These are phyloP conservation scores for Caranx melampygus DNA, from an alignment of 2,113 vertebrate genomes.

Conservation along the genomic window DNA sequence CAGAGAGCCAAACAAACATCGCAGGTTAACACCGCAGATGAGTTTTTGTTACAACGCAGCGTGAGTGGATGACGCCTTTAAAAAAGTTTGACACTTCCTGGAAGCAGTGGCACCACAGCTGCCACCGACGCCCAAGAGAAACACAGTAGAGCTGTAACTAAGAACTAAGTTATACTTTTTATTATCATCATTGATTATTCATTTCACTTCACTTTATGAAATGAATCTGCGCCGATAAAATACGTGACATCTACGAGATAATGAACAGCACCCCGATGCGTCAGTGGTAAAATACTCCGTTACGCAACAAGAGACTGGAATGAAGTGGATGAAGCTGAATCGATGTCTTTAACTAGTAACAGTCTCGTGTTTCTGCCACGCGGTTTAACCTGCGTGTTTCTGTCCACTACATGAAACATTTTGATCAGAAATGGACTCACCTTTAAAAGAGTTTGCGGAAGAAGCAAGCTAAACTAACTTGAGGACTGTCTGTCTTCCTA, in stretches of 20 bases:
- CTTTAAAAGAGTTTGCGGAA: slow-evolving; percentile 66
- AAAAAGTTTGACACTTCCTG: slow-evolving; percentile 62
- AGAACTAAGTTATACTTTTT: too few relatives aligned
- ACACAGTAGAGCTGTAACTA: background rate
- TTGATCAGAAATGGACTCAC: slow-evolving; percentile 68
- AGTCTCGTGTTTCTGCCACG: background rate
- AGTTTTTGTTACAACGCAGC: background rate
- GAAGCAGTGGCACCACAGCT: slow-evolving; percentile 25
- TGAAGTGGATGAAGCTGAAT: background rate
- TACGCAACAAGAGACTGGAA: slow-evolving; percentile 27
- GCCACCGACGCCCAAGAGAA: slow-evolving; percentile 69
- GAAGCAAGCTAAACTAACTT: slow-evolving; percentile 31
- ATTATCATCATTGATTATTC: background rate
- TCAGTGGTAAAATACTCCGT: background rate
- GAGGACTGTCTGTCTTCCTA: slow-evolving; percentile 44
- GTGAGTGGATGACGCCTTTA: background rate
- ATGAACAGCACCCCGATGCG: background rate
- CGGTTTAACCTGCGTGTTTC: background rate
- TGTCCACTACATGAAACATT: background rate
- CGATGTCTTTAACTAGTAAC: background rate
- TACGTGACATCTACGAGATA: background rate
- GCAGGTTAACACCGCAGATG: slow-evolving; percentile 37
- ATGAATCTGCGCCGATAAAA: background rate
- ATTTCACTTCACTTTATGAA: slow-evolving; percentile 3
- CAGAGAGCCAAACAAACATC: slow-evolving; percentile 58